phyloP scores from a whole-genome alignment of 1,140 invertebrate genomes.

The Aricia agestis region DNA sequence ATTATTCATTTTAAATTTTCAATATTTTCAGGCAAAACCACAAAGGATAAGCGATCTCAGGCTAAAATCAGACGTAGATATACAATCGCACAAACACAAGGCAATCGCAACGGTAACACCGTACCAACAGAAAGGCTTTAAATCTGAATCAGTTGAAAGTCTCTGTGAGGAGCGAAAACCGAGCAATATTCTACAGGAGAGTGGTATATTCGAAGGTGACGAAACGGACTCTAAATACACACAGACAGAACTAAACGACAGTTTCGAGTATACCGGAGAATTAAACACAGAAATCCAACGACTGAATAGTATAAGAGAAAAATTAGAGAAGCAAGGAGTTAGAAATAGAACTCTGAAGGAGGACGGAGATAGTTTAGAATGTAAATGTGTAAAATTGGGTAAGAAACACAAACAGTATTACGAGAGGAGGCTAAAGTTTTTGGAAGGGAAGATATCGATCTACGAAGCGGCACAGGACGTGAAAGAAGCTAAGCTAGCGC shows the following conservation, averaged over 20 bases:
- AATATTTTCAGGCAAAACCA: slow-evolving; percentile 57
- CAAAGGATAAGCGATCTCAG: slow-evolving; percentile 63
- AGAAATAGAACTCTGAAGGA: slow-evolving; percentile 70
- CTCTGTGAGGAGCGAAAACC: slow-evolving; percentile 64
- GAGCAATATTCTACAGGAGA: slow-evolving; percentile 77
- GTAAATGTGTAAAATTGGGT: slow-evolving; percentile 69
- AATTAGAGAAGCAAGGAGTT: slow-evolving; percentile 74
- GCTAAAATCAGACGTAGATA: slow-evolving; percentile 55
- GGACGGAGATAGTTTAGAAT: slow-evolving; percentile 57
- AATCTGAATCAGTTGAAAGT: slow-evolving; percentile 62
- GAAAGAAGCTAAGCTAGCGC: slow-evolving; percentile 76
- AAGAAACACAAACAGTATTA: slow-evolving; percentile 78
- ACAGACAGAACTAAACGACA: slow-evolving; percentile 75
- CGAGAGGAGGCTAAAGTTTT: slow-evolving; percentile 76
- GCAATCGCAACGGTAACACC: slow-evolving; percentile 73
- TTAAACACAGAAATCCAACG: slow-evolving; percentile 76
- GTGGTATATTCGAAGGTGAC: slow-evolving; percentile 80
- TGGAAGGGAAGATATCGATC: slow-evolving; percentile 78
- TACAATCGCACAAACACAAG: slow-evolving; percentile 59
- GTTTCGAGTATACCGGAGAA: slow-evolving; percentile 66
- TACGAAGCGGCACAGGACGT: slow-evolving; percentile 79
- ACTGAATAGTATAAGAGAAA: slow-evolving; percentile 76
- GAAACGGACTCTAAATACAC: slow-evolving; percentile 72
- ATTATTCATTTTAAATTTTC: slow-evolving; percentile 14
- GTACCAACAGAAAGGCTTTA: slow-evolving; percentile 69